These are phyloP conservation scores for Drosophila stalkeri DNA, from an alignment of 2,888 invertebrate genomes.

Conservation along the genomic window DNA sequence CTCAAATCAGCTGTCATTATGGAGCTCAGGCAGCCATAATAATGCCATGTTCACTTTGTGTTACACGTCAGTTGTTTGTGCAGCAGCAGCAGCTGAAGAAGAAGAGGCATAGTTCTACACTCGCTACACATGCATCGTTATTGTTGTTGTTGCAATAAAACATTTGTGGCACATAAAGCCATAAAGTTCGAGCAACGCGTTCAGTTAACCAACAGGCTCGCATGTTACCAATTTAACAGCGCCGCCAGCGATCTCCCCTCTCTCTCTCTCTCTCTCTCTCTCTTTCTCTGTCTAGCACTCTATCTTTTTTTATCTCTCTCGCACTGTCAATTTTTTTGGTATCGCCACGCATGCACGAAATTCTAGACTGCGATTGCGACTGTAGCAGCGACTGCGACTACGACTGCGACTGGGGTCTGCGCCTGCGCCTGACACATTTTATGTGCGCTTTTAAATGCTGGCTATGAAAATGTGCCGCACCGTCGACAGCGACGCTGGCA, in stretches of 20 bases:
- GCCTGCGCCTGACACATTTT: slow-evolving; percentile 48
- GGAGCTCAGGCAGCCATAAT: slow-evolving; percentile 67
- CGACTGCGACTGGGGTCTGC: slow-evolving; percentile 11
- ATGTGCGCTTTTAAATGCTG: slow-evolving; percentile 70
- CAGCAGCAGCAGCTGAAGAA: slow-evolving; percentile 4
- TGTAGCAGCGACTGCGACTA: too few species aligned
- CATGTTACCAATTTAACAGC: slow-evolving; percentile 21
- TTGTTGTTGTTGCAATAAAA: slow-evolving; percentile 42
- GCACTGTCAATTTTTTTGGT: slow-evolving; percentile 15
- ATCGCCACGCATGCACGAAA: slow-evolving; percentile 33
- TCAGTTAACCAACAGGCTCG: slow-evolving; percentile 24
- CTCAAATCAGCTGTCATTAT: slow-evolving; percentile 55
- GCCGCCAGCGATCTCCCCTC: slow-evolving; percentile 1
- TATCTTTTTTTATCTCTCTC: not conserved
- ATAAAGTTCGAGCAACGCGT: slow-evolving; percentile 41
- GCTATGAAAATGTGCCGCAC: slow-evolving; percentile 53
- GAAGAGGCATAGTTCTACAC: slow-evolving; percentile 13
- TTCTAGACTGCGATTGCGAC: slow-evolving; percentile 30
- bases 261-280: not conserved
- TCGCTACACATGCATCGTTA: slow-evolving; percentile 9
- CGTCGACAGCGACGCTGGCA: slow-evolving; percentile 11
- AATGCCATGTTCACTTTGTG: slow-evolving; percentile 66
- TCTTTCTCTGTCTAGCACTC: too few species aligned
- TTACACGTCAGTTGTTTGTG: slow-evolving; percentile 56
- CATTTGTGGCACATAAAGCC: slow-evolving; percentile 52